Evolutionary conservation across 2,113 vertebrate species (phyloP).

Genomic region (Eurystomus gularis): DNA sequence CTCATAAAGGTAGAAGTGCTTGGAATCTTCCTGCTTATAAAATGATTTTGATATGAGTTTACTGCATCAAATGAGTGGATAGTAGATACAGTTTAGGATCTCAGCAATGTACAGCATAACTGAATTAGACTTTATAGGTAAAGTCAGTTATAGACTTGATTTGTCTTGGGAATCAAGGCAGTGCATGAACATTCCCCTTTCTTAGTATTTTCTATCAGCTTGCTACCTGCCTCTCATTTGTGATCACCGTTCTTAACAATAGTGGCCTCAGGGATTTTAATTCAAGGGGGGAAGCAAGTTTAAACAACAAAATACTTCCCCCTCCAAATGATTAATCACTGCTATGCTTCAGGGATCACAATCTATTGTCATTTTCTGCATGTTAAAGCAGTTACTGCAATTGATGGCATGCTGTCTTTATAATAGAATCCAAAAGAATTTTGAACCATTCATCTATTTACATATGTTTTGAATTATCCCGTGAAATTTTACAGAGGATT

Average conservation of each 20-base stretch:
- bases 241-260: background rate
- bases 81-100: background rate
- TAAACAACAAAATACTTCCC: background rate
- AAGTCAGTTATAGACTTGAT: background rate
- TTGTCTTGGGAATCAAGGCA: background rate
- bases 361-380: conserved; percentile 12
- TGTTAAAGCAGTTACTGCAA: conserved; percentile 23
- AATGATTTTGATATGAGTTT: background rate
- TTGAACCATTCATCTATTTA: background rate
- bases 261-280: background rate
- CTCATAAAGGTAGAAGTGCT: background rate
- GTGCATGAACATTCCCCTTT: background rate
- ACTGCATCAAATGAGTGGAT: background rate
- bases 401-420: background rate
- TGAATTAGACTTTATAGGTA: background rate
- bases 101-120: background rate
- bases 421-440: conserved; percentile 5
- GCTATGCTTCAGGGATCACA: background rate
- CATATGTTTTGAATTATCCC: conserved; percentile 31
- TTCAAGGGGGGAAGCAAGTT: background rate
- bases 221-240: background rate
- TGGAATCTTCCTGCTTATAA: background rate
- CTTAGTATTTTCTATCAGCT: background rate
- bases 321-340: background rate
- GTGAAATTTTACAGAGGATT: conserved; percentile 23